Base-by-base conservation (phyloP, 2,113 vertebrate genomes). In the Albula glossodonta region DNA sequence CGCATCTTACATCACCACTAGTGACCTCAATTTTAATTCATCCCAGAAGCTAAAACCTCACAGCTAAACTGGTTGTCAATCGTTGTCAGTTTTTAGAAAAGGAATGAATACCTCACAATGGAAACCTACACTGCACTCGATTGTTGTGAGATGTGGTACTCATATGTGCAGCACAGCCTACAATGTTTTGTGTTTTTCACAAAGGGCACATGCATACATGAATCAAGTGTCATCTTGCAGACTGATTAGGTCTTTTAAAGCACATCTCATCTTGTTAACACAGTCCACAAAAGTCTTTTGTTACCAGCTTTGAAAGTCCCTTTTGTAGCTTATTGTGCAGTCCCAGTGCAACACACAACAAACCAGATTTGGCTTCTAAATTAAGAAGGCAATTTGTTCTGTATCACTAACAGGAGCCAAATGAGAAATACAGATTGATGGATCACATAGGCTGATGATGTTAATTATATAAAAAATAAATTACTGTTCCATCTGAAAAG, bases 231-330 rank as follows among this genome's bases (percentile, higher is more conserved):
- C 77, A 60, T 57, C 53, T 60, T 60, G 77, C 53, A 80, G 19
- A 79, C 77, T 80, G 84, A 85, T 60, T 49, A 83, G 53, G 5
- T 86, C 56, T n/a, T 51, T 86, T 49, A 86, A 79, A 85, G 53
- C 84, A 79, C 53, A 84, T 63, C 79, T 86, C 57, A 81, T 70
- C 79, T 10, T 80, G 84, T 31, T 50, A 86, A 51, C 84, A 86
- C 56, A 51, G 60, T 80, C 50, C 57, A 81, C 84, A 70, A 52
- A 81, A 81, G 84, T 63, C 57, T 52, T 86, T 86, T 86, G 78
- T 86, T 31, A 66, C 57, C 56, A 9, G 49, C 48, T 81, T 51
- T 81, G 53, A 81, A 81, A 81, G 79, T 80, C 84, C 49, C 78
- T 66, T 81, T 85, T 85, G 84, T 79, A 51, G 19, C 17, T 53